Evolutionary conservation across 2,888 invertebrate genomes (phyloP).

Genomic region (Eupithecia inturbata): DNA sequence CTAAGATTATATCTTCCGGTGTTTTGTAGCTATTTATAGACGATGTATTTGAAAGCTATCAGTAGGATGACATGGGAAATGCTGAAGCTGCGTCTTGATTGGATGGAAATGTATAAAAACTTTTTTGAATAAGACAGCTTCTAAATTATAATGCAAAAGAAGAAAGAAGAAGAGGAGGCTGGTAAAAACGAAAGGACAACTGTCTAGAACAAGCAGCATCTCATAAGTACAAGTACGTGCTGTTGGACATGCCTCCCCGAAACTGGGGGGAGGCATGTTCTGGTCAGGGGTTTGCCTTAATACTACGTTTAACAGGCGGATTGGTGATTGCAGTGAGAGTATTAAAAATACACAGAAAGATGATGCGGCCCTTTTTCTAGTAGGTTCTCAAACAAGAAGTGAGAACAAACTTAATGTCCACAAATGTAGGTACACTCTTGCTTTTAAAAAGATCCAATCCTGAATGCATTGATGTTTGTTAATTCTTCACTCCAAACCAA

Average conservation of each 20-base stretch:
- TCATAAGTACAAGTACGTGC: too few relatives aligned
- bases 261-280: too few relatives aligned
- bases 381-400: too few relatives aligned
- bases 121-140: neutral
- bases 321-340: too few relatives aligned
- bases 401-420: too few relatives aligned
- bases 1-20: conserved; percentile 25
- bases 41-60: conserved; percentile 9
- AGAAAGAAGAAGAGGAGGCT: neutral
- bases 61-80: conserved; percentile 1
- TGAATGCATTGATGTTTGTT: neutral
- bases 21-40: conserved; percentile 11
- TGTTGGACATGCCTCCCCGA: too few relatives aligned
- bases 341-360: too few relatives aligned
- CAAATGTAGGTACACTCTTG: neutral
- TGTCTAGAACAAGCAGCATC: too few relatives aligned
- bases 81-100: neutral
- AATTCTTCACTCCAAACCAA: neutral
- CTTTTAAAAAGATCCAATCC: neutral
- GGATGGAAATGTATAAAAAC: neutral
- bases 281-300: too few relatives aligned
- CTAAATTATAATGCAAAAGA: neutral
- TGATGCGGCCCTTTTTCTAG: too few relatives aligned
- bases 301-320: too few relatives aligned
- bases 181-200: neutral